A percentile compares a stretch with the other conserved stretches of the same genome.
phyloP scores from a whole-genome alignment of 1,140 invertebrate genomes.

The Eumeta japonica region DNA sequence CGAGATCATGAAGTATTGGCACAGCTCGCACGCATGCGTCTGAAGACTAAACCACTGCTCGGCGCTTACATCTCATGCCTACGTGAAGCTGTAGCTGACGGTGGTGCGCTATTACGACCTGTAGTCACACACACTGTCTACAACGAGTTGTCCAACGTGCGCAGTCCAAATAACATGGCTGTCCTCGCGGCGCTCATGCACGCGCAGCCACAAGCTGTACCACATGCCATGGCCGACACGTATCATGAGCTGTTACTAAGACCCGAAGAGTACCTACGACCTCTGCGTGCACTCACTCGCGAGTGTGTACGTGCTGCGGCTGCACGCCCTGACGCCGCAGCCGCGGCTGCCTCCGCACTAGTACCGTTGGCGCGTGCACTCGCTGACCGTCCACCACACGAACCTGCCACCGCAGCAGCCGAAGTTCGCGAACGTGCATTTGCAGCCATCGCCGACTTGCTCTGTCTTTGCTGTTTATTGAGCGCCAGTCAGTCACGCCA shows the following conservation, averaged over 20 bases:
- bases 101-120: slow-evolving; percentile 81
- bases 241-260: slow-evolving; percentile 81
- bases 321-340: slow-evolving; percentile 34
- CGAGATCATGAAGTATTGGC: slow-evolving; percentile 89
- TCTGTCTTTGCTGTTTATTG: slow-evolving; percentile 83
- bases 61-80: slow-evolving; percentile 86
- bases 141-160: slow-evolving; percentile 87
- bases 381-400: slow-evolving; percentile 33
- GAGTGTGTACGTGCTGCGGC: slow-evolving; percentile 78
- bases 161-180: slow-evolving; percentile 93
- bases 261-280: slow-evolving; percentile 86
- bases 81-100: slow-evolving; percentile 73
- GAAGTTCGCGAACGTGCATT: slow-evolving; percentile 79
- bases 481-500: slow-evolving; percentile 64
- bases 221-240: slow-evolving; percentile 76
- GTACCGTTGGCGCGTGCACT: slow-evolving; percentile 34
- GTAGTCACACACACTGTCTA: slow-evolving; percentile 90
- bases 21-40: slow-evolving; percentile 82
- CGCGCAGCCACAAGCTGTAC: slow-evolving; percentile 72
- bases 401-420: slow-evolving; percentile 30
- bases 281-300: slow-evolving; percentile 77
- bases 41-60: slow-evolving; percentile 91
- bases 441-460: slow-evolving; percentile 78
- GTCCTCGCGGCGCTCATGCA: slow-evolving; percentile 85
- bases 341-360: slow-evolving; percentile 36